These are phyloP conservation scores for Blomia tropicalis DNA, from an alignment of 2,888 invertebrate genomes.

Conservation along the genomic window DNA sequence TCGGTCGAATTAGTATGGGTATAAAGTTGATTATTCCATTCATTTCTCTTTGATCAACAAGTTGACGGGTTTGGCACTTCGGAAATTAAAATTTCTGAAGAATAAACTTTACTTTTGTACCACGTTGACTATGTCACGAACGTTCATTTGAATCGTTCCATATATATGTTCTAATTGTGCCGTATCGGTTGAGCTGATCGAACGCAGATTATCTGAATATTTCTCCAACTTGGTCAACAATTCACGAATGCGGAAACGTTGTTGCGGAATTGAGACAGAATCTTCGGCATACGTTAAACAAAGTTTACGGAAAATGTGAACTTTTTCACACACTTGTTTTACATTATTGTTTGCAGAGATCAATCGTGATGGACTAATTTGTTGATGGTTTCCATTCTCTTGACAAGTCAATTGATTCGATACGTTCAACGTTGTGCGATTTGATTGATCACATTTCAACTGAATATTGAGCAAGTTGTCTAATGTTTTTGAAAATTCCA, in stretches of 20 bases:
- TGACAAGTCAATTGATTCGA: background rate
- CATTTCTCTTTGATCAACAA: too few relatives aligned
- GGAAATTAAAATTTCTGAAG: too few relatives aligned
- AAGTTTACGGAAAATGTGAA: constrained; percentile 58
- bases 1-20: too few relatives aligned
- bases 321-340: constrained; percentile 54
- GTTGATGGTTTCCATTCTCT: background rate
- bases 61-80: too few relatives aligned
- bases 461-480: background rate
- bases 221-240: constrained; percentile 52
- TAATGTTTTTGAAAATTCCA: background rate
- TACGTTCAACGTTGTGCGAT: background rate
- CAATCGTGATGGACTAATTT: constrained; percentile 19
- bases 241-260: constrained; percentile 70
- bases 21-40: too few relatives aligned
- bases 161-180: background rate
- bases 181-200: constrained; percentile 41
- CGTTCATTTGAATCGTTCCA: background rate
- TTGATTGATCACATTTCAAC: background rate
- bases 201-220: constrained; percentile 50
- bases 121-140: constrained; percentile 1
- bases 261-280: constrained; percentile 58
- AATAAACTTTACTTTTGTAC: constrained; percentile 9
- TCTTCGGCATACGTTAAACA: constrained; percentile 68
- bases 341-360: constrained; percentile 26